These are phyloP conservation scores for Cataglyphis rosenhaueri DNA, from an alignment of 2,888 invertebrate genomes.

Conservation along the genomic window DNA sequence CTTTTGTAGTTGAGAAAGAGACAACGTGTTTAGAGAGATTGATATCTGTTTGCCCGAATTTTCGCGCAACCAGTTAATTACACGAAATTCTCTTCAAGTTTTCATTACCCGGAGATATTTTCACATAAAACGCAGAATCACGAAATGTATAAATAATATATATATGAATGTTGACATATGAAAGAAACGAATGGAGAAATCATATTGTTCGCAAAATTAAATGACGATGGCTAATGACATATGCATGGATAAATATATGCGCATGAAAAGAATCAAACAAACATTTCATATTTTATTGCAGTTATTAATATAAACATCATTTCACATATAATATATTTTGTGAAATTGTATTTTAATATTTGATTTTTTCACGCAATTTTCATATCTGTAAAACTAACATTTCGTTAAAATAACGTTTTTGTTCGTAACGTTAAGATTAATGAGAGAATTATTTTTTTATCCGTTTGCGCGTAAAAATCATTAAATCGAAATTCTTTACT, in stretches of 20 bases:
- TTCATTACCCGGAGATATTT: constrained; percentile 23
- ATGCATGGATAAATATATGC: not conserved
- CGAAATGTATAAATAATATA: not conserved
- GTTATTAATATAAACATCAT: not conserved
- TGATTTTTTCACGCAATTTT: not conserved
- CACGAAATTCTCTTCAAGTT: constrained; percentile 23
- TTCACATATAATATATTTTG: too few species aligned
- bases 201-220: constrained; percentile 23
- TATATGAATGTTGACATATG: constrained; percentile 16
- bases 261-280: not conserved
- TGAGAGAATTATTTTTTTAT: not conserved
- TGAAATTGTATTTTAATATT: not conserved
- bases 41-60: constrained; percentile 24
- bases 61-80: constrained; percentile 18
- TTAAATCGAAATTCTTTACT: not conserved
- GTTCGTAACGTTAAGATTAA: not conserved
- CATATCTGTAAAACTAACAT: not conserved
- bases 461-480: not conserved
- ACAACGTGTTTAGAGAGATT: constrained; percentile 22
- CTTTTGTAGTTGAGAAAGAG: not conserved
- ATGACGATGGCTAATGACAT: not conserved
- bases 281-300: not conserved
- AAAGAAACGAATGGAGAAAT: constrained; percentile 2
- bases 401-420: not conserved
- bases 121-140: constrained; percentile 14